phyloP scores from a whole-genome alignment of 2,888 invertebrate genomes.

The Serripes groenlandicus region DNA sequence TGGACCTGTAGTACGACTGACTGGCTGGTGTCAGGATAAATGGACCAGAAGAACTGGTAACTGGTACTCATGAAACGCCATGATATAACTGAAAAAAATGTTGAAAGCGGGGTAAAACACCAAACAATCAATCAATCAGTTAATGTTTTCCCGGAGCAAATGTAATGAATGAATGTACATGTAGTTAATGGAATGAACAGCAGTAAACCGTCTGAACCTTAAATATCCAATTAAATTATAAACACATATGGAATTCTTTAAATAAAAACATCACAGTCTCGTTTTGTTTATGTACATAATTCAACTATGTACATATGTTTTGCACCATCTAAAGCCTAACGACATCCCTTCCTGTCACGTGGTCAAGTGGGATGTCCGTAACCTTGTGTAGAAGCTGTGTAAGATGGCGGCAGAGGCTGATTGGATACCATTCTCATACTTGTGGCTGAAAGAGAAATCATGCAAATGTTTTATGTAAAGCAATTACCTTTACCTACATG shows the following conservation, averaged over 20 bases:
- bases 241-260: neutral
- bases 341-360: neutral
- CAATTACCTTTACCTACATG: no score
- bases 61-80: no score
- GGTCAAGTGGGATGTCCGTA: slow-evolving; percentile 48
- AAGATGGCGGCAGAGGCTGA: slow-evolving; percentile 59
- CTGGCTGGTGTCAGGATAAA: no score
- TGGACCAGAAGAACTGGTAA: no score
- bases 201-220: neutral
- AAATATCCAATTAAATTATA: neutral
- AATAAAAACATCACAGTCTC: neutral
- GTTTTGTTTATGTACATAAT: neutral
- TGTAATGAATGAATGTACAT: neutral
- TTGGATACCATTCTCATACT: slow-evolving; percentile 59
- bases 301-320: neutral
- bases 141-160: no score
- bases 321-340: neutral
- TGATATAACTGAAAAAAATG: no score
- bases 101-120: no score
- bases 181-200: neutral
- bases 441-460: slow-evolving; percentile 44
- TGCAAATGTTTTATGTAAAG: neutral
- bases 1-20: no score
- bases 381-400: slow-evolving; percentile 44
- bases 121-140: no score